Conservation (phyloP, 2,888 invertebrate species). For the Tetragonula carbonaria region DNA sequence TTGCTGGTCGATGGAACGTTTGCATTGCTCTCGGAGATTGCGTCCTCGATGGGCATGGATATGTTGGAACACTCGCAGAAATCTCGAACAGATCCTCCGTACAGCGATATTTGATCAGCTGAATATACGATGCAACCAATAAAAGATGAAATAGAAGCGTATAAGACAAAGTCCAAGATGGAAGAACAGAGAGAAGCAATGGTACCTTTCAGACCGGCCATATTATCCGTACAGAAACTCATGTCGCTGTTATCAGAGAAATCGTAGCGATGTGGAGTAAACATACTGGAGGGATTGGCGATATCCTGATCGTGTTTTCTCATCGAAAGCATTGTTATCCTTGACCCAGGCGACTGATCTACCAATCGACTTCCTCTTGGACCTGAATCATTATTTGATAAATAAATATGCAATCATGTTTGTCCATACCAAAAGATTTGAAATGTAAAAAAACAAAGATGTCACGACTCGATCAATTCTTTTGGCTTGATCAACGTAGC, state of each 20-base stretch:
- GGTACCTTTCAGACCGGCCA: constrained; percentile 40
- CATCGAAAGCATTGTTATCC: neutral
- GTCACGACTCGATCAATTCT: neutral
- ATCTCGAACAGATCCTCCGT: constrained; percentile 30
- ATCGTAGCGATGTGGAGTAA: constrained; percentile 35
- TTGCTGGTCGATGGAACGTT: neutral
- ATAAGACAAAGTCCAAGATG: neutral
- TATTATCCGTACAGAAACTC: constrained; percentile 25
- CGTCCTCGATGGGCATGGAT: neutral
- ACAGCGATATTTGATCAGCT: constrained; percentile 39
- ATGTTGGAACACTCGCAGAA: constrained; percentile 38
- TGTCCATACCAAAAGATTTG: neutral
- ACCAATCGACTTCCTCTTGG: neutral
- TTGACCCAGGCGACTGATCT: neutral
- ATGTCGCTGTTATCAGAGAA: constrained; percentile 31
- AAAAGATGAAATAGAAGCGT: neutral
- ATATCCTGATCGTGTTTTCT: neutral
- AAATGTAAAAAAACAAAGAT: neutral
- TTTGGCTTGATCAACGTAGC: neutral
- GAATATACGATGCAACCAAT: neutral
- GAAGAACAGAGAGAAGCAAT: too few species aligned
- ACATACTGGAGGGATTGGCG: constrained; percentile 35
- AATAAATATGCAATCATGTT: neutral
- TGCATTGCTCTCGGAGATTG: neutral
- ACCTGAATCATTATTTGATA: neutral